Evolutionary conservation across 2,888 invertebrate genomes (phyloP), one percentile per base, ranked within the genome.

Genomic region (Harpagoxenus sublaevis): DNA sequence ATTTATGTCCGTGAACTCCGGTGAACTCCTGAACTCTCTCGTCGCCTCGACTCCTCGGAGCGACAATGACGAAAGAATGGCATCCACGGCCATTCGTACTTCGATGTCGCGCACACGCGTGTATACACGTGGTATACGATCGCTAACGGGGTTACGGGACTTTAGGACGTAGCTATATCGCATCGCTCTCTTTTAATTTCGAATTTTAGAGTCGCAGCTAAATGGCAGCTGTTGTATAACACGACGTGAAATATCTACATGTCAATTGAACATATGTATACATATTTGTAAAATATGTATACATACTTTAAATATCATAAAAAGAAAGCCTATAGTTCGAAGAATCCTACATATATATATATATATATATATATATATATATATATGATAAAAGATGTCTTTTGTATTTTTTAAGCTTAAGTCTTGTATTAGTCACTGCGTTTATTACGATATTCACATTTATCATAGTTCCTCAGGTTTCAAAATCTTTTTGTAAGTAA

Each of bases 1-100:
- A 92, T 92, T 92, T 92, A 90, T 90, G 91, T 89, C 86, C 89
- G 88, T 93, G 93, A 93, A 93, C 93, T 93, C 92, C 70, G 83
- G 53, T 92, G 93, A 93, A 93, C 93, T 92, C 86, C 90, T 91
- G 93, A 93, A 93, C 93, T 90, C 93, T 90, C 93, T 35, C 91
- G 87, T 85, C 89, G 91, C 91, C 86, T 90, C 90, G 85, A 85
- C 85, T 88, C 84, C 89, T 79, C 66, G 70, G 70, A 85, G 60
- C 79, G 90, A 92, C 91, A 92, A 91, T 91, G 89, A 89, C 87
- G 83, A 71, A 84, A 87, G 87, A 88, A 90, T 90, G 87, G 88
- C 90, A 87, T 86, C 75, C 89, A 85, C 75, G 75, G 68, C 83
- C 60, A 23, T 62, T 70, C 35, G 79, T 28, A 35, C 42, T 68